phyloP scores from a whole-genome alignment of 1,140 invertebrate species.

The Hirudo medicinalis region DNA sequence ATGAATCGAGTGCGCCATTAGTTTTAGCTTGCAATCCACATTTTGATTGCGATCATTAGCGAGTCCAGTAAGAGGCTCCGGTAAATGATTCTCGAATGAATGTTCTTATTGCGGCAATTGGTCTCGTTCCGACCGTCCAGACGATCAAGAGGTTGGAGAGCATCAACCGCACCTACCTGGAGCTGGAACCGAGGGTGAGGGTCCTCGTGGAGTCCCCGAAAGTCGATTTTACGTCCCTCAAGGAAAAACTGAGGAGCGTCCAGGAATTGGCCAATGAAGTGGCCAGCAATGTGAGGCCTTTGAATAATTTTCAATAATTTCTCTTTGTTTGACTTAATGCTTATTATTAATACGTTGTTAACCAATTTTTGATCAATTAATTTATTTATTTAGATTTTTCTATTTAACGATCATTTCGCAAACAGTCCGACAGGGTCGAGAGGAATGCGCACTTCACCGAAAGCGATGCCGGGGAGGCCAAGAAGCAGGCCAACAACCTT shows the following conservation, averaged over 20 bases:
- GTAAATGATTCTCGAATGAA: not conserved
- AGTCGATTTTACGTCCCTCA: constrained; percentile 50
- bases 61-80: too few species aligned
- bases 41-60: too few species aligned
- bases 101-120: not conserved
- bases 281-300: constrained; percentile 39
- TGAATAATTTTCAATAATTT: not conserved
- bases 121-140: not conserved
- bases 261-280: constrained; percentile 44
- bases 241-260: constrained; percentile 47
- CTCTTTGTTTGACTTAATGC: not conserved
- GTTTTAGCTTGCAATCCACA: not conserved
- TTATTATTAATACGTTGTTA: not conserved
- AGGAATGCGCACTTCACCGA: constrained; percentile 30
- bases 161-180: constrained; percentile 54
- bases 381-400: not conserved
- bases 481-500: constrained; percentile 18
- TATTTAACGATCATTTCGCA: constrained; percentile 17
- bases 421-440: constrained; percentile 31
- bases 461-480: constrained; percentile 23
- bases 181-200: constrained; percentile 51
- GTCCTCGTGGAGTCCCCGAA: constrained; percentile 46
- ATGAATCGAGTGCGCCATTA: not conserved
- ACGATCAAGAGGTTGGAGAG: constrained; percentile 59
- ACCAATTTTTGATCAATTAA: constrained; percentile 17